Evolutionary conservation across 2,113 vertebrate genomes (phyloP), one percentile per base, ranked within the genome.

Genomic region (Ceratotherium simum): DNA sequence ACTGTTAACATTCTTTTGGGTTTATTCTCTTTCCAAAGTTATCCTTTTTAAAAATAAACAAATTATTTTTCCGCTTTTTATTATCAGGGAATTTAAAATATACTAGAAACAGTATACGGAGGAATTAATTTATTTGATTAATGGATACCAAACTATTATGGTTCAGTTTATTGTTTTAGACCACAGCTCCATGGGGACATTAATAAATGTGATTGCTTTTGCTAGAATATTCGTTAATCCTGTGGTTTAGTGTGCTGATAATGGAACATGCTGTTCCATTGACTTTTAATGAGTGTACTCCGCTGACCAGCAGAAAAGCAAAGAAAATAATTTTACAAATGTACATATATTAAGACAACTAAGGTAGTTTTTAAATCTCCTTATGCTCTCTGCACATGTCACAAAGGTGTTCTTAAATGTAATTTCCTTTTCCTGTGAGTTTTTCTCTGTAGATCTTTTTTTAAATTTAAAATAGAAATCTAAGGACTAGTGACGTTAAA

Each of bases 191-290:
- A 56, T 18, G 31, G 86, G 65, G 94, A 90, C 36, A 51, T 94
- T 97, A 96, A 96, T 97, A 97, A 93, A 95, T 90, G 60, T 79
- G 93, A 93, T 87, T 90, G 83, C 75, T 96, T 93, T 96, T 84
- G 79, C 95, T 95, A 76, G 92, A 91, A 86, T 95, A 78, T 93
- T 97, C 8, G 13, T 94, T 96, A 97, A 97, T 96, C 92, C 97
- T 94, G 73, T 81, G 95, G 94, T 72, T 95, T 87, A 95, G 94
- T 17, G 69, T 12, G 27, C 69, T 90, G 79, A 42, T 64, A 96
- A 92, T 56, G 92, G 94, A 95, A 58, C 83, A 86, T 16, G 36
- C 75, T 54, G 33, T 92, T 91, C 88, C 64, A 58, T 48, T 64
- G 92, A 85, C 73, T 96, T 86, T 91, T 92, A 95, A 84, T 92